Percentiles rank a stretch among this genome's conserved stretches.
These are phyloP conservation scores for Carollia perspicillata DNA, from an alignment of 2,113 vertebrate genomes.

Conservation along the genomic window DNA sequence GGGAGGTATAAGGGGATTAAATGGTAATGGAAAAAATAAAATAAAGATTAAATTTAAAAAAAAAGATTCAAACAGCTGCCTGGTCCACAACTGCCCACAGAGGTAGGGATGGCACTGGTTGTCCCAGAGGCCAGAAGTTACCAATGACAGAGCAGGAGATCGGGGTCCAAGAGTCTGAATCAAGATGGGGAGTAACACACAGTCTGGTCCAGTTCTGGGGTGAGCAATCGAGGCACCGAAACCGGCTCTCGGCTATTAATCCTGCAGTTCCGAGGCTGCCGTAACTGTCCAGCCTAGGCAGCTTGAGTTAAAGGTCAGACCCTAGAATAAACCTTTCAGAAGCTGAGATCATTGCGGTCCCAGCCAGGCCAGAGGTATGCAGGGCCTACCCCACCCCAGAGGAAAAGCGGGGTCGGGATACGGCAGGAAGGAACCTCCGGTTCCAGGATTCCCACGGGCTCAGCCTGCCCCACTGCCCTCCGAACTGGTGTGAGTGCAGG, in stretches of 20 bases:
- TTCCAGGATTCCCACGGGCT: background rate
- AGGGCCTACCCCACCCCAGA: background rate
- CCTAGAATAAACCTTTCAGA: constrained; percentile 54
- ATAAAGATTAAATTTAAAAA: too few species aligned
- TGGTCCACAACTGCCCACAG: background rate
- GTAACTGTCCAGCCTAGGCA: background rate
- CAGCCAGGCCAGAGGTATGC: background rate
- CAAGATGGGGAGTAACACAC: background rate
- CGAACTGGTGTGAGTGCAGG: background rate
- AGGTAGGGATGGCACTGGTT: background rate
- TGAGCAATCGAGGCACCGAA: background rate
- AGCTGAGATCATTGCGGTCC: constrained; percentile 2
- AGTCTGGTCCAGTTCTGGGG: background rate
- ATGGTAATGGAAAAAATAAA: too few species aligned
- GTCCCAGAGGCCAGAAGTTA: background rate
- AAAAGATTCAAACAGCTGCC: background rate
- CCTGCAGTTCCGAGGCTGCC: background rate
- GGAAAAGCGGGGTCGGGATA: background rate
- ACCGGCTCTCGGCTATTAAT: background rate
- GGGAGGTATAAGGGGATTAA: too few species aligned
- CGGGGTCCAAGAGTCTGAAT: background rate
- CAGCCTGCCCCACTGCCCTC: background rate
- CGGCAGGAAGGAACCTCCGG: background rate
- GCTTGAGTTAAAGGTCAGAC: constrained; percentile 62
- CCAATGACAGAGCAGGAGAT: background rate